Conservation (phyloP, 2,113 vertebrate genomes). For the Dryoscopus gambensis region DNA sequence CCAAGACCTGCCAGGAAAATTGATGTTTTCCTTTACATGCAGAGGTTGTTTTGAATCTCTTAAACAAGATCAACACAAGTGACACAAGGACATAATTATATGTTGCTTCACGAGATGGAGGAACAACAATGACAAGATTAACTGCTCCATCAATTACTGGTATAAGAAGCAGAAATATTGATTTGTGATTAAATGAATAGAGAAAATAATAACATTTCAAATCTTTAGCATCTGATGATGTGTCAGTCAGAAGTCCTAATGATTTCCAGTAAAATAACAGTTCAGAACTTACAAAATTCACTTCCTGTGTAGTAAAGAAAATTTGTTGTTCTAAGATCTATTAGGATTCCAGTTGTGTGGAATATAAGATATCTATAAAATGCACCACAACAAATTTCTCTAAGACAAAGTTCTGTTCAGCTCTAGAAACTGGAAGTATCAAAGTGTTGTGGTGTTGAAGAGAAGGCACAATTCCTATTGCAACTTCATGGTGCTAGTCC, state of each 20-base stretch:
- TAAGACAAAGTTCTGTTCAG: neutral
- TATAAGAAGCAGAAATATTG: neutral
- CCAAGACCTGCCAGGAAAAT: neutral
- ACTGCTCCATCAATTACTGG: neutral
- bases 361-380: neutral
- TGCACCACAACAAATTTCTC: neutral
- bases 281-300: neutral
- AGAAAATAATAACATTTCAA: constrained; percentile 2
- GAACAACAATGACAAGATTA: neutral
- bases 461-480: neutral
- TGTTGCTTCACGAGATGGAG: neutral
- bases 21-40: neutral
- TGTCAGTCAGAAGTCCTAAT: neutral
- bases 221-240: neutral
- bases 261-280: neutral
- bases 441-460: neutral
- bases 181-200: constrained; percentile 1
- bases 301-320: neutral
- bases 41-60: neutral
- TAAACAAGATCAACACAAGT: neutral
- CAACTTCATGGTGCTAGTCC: neutral
- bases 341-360: neutral
- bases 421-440: neutral
- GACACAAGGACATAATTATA: neutral
- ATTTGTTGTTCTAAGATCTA: neutral